Conservation (phyloP, 1,140 invertebrate species). For the Neuroterus valhalla region DNA sequence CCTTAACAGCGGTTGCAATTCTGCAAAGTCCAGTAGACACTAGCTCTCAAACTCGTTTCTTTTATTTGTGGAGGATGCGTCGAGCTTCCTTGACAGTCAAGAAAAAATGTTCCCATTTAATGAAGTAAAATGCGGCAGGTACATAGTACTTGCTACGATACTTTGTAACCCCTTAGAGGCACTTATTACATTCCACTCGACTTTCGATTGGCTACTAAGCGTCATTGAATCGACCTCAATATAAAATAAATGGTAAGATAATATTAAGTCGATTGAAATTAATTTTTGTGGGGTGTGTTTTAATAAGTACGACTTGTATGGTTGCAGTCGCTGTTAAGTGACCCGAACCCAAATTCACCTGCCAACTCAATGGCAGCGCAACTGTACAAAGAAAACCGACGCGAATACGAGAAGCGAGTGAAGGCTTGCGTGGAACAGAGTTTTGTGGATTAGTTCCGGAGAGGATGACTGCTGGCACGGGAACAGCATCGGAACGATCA, state of each 20-base stretch:
- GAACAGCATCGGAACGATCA: constrained; percentile 61
- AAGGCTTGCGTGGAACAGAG: constrained; percentile 97
- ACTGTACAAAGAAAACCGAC: constrained; percentile 95
- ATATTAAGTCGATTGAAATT: neutral
- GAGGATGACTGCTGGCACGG: constrained; percentile 57
- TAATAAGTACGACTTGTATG: constrained; percentile 69
- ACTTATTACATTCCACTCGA: too few relatives aligned
- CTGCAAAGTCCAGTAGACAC: constrained; percentile 64
- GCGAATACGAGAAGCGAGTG: constrained; percentile 97
- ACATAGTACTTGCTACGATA: too few relatives aligned
- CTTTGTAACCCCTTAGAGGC: too few relatives aligned
- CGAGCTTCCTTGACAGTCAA: neutral
- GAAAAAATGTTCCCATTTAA: neutral
- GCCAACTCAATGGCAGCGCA: constrained; percentile 97
- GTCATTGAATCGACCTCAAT: too few relatives aligned
- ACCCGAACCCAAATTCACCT: constrained; percentile 97
- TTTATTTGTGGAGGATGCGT: neutral
- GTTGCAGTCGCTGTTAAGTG: constrained; percentile 93
- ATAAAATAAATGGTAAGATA: neutral
- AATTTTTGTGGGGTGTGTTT: neutral
- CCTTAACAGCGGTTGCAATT: constrained; percentile 75
- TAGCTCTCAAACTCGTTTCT: neutral
- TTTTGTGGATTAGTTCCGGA: constrained; percentile 89
- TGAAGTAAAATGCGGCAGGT: too few relatives aligned
- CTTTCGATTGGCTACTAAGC: too few relatives aligned